Conservation (phyloP, 2,888 invertebrate species). For the Griposia aprilina region DNA sequence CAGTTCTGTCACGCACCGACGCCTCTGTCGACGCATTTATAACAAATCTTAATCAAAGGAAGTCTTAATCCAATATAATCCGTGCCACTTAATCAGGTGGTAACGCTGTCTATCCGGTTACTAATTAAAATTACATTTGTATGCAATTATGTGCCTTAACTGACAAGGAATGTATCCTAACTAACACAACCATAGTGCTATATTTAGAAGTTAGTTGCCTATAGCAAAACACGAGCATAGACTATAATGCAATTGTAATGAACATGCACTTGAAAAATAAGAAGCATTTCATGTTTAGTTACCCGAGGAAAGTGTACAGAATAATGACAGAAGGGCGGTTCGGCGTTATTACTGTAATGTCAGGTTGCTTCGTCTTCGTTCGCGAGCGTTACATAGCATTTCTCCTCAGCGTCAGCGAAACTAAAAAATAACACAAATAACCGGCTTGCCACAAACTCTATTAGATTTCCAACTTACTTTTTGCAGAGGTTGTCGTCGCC, state of each 20-base stretch:
- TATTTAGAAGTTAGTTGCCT: constrained; percentile 50
- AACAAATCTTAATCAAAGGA: constrained; percentile 72
- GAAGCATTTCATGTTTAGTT: constrained; percentile 80
- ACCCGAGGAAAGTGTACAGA: constrained; percentile 85
- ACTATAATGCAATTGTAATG: constrained; percentile 78
- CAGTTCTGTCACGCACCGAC: constrained; percentile 75
- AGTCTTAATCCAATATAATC: constrained; percentile 71
- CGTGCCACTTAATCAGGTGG: constrained; percentile 69
- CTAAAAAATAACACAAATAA: constrained; percentile 88
- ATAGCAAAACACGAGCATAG: constrained; percentile 58
- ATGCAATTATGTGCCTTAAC: constrained; percentile 51
- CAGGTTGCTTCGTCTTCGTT: constrained; percentile 87
- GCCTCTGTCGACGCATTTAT: constrained; percentile 65
- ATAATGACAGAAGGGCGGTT: constrained; percentile 89
- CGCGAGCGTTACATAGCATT: constrained; percentile 87
- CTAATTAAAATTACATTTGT: constrained; percentile 66
- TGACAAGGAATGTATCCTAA: constrained; percentile 54
- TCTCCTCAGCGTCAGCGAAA: constrained; percentile 83
- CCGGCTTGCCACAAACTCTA: constrained; percentile 89
- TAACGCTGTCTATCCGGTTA: constrained; percentile 64
- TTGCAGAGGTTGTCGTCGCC: constrained; percentile 87
- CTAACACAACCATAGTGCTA: constrained; percentile 32
- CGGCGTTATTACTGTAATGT: constrained; percentile 88
- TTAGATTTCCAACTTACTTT: constrained; percentile 89
- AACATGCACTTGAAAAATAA: constrained; percentile 78